Conservation (phyloP, 92 coral and sea anemone species). For the Phenganax stokvisi region DNA sequence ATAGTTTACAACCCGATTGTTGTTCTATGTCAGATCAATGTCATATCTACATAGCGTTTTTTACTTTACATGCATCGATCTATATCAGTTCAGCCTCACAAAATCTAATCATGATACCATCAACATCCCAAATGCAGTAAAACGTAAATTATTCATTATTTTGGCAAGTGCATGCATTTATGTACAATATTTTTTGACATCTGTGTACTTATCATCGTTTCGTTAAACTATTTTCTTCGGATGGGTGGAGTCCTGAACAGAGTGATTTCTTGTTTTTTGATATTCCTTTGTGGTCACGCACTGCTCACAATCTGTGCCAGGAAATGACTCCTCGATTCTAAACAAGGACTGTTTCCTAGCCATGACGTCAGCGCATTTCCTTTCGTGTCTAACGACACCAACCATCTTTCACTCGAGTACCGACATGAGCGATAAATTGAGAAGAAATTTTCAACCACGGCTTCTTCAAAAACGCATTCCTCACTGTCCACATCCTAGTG, state of each 20-base stretch:
- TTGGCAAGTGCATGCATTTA: background rate
- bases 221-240: no score
- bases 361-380: conserved; percentile 55
- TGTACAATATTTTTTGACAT: background rate
- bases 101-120: background rate
- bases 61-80: background rate
- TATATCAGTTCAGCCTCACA: background rate
- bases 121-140: background rate
- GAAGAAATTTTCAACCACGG: conserved; percentile 62
- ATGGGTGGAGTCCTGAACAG: background rate
- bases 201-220: background rate
- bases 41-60: background rate
- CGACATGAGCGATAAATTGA: conserved; percentile 68
- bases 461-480: conserved; percentile 69
- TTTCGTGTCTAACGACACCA: conserved; percentile 54
- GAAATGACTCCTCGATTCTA: conserved; percentile 49
- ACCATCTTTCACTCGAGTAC: conserved; percentile 70
- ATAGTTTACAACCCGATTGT: conserved; percentile 10
- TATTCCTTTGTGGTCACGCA: background rate
- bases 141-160: background rate
- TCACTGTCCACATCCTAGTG: conserved; percentile 71
- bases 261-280: background rate
- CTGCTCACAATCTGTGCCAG: conserved; percentile 58
- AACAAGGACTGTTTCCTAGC: conserved; percentile 42
- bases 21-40: conserved; percentile 22